A percentile compares a stretch with the other conserved stretches of the same genome.
These are phyloP conservation scores for Ostrea denselamellosa DNA, from an alignment of 1,140 invertebrate species.

Conservation along the genomic window DNA sequence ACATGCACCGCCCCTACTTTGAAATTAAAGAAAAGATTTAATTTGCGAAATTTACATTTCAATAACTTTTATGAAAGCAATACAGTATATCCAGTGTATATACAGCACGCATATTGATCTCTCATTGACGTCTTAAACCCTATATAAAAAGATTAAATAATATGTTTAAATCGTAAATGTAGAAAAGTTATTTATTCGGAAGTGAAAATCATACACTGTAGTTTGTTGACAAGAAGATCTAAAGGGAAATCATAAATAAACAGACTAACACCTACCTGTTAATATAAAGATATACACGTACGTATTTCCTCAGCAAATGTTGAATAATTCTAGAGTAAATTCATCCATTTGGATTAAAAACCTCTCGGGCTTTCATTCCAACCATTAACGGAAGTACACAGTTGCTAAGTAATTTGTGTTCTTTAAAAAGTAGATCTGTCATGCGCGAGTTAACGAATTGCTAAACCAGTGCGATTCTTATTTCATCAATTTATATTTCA, in stretches of 20 bases:
- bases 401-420: conserved; percentile 35
- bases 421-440: conserved; percentile 31
- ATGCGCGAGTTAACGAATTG: conserved; percentile 35
- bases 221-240: background rate
- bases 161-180: background rate
- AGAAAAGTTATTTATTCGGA: conserved; percentile 10
- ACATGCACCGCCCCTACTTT: too few relatives aligned
- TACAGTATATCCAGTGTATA: background rate
- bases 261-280: background rate
- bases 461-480: conserved; percentile 24
- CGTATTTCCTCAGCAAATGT: conserved; percentile 6
- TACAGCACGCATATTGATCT: background rate
- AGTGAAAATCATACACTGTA: background rate
- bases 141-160: background rate
- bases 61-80: background rate
- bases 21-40: background rate
- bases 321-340: conserved; percentile 5
- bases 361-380: background rate
- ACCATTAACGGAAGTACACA: background rate
- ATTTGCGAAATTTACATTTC: background rate
- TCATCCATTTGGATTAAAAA: background rate
- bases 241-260: background rate
- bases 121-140: background rate
- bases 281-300: background rate
- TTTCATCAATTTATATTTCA: conserved; percentile 39